A percentile compares a stretch with the other conserved stretches of the same genome.
Conservation (phyloP, 2,113 vertebrate species). For the Sapajus apella region DNA sequence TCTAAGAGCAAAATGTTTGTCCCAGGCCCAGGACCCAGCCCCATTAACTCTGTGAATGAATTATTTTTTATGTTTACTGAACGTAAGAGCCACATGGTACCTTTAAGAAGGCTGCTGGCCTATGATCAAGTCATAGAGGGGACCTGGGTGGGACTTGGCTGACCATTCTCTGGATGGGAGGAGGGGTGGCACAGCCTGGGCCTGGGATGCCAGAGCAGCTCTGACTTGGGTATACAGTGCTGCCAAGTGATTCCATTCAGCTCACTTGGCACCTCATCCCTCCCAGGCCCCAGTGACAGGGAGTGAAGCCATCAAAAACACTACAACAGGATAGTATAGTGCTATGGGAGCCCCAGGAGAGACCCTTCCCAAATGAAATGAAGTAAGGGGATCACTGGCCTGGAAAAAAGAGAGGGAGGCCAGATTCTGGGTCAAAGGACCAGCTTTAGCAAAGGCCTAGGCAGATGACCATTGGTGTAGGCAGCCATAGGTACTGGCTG, state of each 20-base stretch:
- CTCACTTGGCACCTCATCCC: not conserved
- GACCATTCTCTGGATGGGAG: not conserved
- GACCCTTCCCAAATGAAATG: not conserved
- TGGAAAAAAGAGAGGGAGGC: not conserved
- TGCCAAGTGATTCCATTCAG: conserved; percentile 5
- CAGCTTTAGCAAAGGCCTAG: not conserved
- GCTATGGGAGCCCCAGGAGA: not conserved
- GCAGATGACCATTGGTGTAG: not conserved
- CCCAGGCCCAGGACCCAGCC: no score
- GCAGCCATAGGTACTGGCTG: not conserved
- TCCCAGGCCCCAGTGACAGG: not conserved
- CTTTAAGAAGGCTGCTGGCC: not conserved
- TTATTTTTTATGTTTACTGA: not conserved
- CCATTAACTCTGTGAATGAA: not conserved
- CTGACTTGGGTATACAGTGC: not conserved
- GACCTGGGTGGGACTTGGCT: not conserved
- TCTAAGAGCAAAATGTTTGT: not conserved
- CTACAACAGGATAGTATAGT: not conserved
- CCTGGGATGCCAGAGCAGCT: not conserved
- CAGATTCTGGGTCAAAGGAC: not conserved
- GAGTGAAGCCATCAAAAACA: not conserved
- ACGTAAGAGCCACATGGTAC: not conserved
- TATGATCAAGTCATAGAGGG: not conserved
- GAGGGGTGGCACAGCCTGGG: not conserved
- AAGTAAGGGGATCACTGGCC: not conserved